Evolutionary conservation across 2,113 vertebrate species (phyloP).

Genomic region (Vicugna pacos): DNA sequence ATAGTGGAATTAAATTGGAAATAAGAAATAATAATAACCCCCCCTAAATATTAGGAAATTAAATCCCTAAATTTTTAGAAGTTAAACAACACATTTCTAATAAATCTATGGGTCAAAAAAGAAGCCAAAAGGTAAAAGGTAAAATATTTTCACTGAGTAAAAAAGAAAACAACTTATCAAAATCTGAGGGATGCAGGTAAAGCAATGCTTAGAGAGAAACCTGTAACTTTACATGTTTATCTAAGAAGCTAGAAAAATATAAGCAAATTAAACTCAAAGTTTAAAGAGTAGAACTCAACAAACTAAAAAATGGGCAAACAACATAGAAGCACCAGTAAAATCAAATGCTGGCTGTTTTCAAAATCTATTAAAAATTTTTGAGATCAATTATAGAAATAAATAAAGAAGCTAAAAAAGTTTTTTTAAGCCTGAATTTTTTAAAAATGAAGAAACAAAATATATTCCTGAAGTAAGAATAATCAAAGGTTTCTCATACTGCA

Average conservation of each 20-base stretch:
- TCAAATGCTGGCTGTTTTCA: not conserved
- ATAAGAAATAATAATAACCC: not conserved
- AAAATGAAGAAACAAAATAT: not conserved
- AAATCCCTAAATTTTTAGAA: not conserved
- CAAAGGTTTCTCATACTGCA: not conserved
- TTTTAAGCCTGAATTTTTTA: not conserved
- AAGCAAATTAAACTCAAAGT: conserved; percentile 29
- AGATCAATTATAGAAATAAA: not conserved
- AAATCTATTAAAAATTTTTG: not conserved
- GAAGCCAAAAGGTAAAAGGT: not conserved
- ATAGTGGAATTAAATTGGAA: not conserved
- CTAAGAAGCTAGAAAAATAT: not conserved
- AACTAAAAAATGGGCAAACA: not conserved
- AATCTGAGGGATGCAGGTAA: not conserved
- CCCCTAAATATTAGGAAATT: not conserved
- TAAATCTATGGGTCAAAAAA: not conserved
- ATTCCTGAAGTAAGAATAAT: conserved; percentile 13
- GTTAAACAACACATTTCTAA: not conserved
- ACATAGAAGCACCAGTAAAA: conserved; percentile 27
- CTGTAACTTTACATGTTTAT: conserved; percentile 18
- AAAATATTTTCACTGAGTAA: conserved; percentile 13
- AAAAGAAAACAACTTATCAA: conserved; percentile 51
- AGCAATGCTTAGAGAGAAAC: not conserved
- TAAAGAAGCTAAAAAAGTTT: not conserved
- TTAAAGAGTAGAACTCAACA: conserved; percentile 43